Evolutionary conservation across 1,140 invertebrate genomes (phyloP).

Genomic region (Pinna nobilis): DNA sequence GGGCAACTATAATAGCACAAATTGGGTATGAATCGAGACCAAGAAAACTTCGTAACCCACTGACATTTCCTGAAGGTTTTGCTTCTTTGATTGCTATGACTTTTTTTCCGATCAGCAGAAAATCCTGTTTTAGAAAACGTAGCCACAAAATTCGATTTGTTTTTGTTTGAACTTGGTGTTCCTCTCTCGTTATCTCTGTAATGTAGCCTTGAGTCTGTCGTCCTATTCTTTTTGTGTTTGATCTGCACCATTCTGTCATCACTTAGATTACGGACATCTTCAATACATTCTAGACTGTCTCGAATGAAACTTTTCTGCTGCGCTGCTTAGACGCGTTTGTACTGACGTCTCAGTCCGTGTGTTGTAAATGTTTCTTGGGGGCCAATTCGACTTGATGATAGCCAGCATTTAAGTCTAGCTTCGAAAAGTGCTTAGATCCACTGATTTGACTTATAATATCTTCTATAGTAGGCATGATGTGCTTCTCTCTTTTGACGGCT

Average conservation of each 20-base stretch:
- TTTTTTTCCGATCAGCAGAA: slow-evolving; percentile 23
- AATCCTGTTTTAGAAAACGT: slow-evolving; percentile 34
- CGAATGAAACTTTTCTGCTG: slow-evolving; percentile 40
- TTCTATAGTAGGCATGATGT: slow-evolving; percentile 57
- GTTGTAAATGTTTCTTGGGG: slow-evolving; percentile 39
- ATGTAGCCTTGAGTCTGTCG: neutral
- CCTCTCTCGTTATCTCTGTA: neutral
- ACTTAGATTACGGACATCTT: slow-evolving; percentile 16
- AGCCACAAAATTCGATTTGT: slow-evolving; percentile 35
- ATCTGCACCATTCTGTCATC: slow-evolving; percentile 27
- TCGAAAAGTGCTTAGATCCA: too few relatives aligned
- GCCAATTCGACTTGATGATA: slow-evolving; percentile 43
- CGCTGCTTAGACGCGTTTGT: slow-evolving; percentile 35
- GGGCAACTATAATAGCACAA: slow-evolving; percentile 30
- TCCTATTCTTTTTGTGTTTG: slow-evolving; percentile 22
- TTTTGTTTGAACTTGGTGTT: slow-evolving; percentile 30
- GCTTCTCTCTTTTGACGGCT: slow-evolving; percentile 38
- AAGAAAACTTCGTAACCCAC: slow-evolving; percentile 39
- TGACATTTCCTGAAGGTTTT: slow-evolving; percentile 22
- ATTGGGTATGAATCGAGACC: slow-evolving; percentile 33
- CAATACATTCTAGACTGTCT: slow-evolving; percentile 9
- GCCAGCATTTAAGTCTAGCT: slow-evolving; percentile 33
- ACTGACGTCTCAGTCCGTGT: slow-evolving; percentile 41
- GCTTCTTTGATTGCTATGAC: slow-evolving; percentile 55
- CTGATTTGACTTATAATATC: slow-evolving; percentile 52